Conservation (phyloP, 2,113 vertebrate genomes). For the Pao palembangensis region DNA sequence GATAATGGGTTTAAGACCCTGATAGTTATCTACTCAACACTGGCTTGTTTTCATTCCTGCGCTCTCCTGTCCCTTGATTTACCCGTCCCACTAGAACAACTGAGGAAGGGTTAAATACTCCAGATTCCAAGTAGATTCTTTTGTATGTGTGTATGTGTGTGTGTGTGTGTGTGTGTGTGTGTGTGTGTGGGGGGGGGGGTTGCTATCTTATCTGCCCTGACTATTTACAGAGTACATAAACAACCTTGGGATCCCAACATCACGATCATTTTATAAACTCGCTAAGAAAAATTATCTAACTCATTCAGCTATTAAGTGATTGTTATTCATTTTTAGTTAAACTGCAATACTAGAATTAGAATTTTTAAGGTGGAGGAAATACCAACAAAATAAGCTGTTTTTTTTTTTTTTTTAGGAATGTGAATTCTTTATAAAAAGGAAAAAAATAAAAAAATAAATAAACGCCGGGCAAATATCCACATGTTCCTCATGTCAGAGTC, state of each 20-base stretch:
- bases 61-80: conserved; percentile 27
- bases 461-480: conserved; percentile 63
- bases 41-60: conserved; percentile 73
- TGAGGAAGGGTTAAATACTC: conserved; percentile 68
- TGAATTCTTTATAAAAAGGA: conserved; percentile 39
- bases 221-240: conserved; percentile 58
- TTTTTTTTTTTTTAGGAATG: conserved; percentile 53
- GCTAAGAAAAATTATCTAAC: too few species aligned
- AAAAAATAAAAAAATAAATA: conserved; percentile 24
- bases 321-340: too few species aligned
- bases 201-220: conserved; percentile 42
- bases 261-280: too few species aligned
- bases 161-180: too few species aligned
- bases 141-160: too few species aligned
- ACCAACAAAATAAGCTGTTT: conserved; percentile 12
- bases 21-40: conserved; percentile 78
- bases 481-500: conserved; percentile 69
- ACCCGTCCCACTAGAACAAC: conserved; percentile 36
- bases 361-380: neutral
- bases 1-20: conserved; percentile 77
- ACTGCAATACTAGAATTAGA: conserved; percentile 10
- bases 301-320: too few species aligned
- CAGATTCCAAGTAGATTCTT: conserved; percentile 56
- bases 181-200: conserved; percentile 13
- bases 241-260: conserved; percentile 19